Evolutionary conservation across 2,113 vertebrate genomes (phyloP).

Genomic region (Helogale parvula): DNA sequence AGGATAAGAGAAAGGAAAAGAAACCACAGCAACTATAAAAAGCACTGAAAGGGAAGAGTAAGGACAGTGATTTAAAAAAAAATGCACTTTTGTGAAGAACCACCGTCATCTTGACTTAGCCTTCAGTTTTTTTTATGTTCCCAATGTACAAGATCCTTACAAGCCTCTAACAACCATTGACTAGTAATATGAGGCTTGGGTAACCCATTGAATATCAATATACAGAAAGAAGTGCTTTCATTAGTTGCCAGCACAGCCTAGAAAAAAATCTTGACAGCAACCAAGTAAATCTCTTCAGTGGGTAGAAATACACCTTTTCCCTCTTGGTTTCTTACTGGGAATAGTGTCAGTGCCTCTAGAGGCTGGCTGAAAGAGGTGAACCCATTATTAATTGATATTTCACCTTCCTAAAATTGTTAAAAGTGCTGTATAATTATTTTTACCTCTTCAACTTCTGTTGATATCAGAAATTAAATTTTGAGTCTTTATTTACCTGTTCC

Average conservation of each 20-base stretch:
- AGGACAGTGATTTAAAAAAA: neutral
- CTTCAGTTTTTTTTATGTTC: neutral
- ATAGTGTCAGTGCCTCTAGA: neutral
- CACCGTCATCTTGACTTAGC: neutral
- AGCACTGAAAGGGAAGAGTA: neutral
- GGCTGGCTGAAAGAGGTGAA: neutral
- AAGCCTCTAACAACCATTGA: neutral
- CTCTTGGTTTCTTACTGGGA: neutral
- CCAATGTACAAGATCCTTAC: neutral
- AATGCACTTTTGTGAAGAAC: neutral
- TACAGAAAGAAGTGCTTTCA: neutral
- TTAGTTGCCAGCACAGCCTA: neutral
- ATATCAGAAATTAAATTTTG: neutral
- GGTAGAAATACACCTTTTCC: neutral
- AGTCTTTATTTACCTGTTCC: neutral
- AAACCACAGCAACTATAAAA: neutral
- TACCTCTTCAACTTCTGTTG: neutral
- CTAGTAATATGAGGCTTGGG: neutral
- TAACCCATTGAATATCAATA: neutral
- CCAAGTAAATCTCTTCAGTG: neutral
- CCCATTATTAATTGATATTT: neutral
- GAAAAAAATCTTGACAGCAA: neutral
- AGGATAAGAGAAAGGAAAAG: neutral
- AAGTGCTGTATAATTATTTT: neutral
- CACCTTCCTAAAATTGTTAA: neutral